phyloP scores from a whole-genome alignment of 2,888 invertebrate species.

The Marronus borbonicus region DNA sequence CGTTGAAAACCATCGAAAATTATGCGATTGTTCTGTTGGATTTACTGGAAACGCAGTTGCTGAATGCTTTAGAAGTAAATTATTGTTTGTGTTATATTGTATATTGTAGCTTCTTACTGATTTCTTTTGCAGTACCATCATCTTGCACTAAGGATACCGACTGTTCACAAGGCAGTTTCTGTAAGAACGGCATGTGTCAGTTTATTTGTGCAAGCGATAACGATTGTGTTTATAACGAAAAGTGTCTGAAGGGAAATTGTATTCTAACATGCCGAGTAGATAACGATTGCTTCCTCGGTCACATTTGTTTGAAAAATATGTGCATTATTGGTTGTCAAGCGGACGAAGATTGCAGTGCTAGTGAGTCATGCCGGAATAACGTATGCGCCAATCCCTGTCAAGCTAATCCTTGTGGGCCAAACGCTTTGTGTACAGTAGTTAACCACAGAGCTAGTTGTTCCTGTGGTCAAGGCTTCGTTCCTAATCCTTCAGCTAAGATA shows the following conservation, averaged over 20 bases:
- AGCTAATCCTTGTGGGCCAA: conserved; percentile 87
- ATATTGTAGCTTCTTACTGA: conserved; percentile 7
- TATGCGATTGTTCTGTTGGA: conserved; percentile 87
- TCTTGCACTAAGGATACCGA: conserved; percentile 81
- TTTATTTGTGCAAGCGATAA: conserved; percentile 84
- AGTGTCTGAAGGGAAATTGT: conserved; percentile 87
- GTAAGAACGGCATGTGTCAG: conserved; percentile 87
- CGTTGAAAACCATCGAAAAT: conserved; percentile 81
- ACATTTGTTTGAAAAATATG: conserved; percentile 89
- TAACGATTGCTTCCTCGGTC: conserved; percentile 93
- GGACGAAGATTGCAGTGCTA: conserved; percentile 90
- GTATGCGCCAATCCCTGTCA: conserved; percentile 85
- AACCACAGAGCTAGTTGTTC: conserved; percentile 88
- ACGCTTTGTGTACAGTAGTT: conserved; percentile 84
- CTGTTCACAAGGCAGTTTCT: conserved; percentile 81
- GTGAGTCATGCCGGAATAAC: conserved; percentile 86
- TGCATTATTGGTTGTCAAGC: conserved; percentile 89
- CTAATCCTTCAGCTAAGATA: conserved; percentile 90
- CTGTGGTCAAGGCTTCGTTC: conserved; percentile 84
- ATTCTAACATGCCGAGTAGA: conserved; percentile 92
- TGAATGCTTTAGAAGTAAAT: conserved; percentile 88
- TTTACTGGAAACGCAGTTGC: conserved; percentile 89
- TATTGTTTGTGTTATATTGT: not conserved
- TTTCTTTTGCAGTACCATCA: conserved; percentile 78
- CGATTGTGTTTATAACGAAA: conserved; percentile 91